Percentiles rank a stretch among this genome's conserved stretches.
phyloP scores from a whole-genome alignment of 1,140 invertebrate species.

The Berghia stephanieae region DNA sequence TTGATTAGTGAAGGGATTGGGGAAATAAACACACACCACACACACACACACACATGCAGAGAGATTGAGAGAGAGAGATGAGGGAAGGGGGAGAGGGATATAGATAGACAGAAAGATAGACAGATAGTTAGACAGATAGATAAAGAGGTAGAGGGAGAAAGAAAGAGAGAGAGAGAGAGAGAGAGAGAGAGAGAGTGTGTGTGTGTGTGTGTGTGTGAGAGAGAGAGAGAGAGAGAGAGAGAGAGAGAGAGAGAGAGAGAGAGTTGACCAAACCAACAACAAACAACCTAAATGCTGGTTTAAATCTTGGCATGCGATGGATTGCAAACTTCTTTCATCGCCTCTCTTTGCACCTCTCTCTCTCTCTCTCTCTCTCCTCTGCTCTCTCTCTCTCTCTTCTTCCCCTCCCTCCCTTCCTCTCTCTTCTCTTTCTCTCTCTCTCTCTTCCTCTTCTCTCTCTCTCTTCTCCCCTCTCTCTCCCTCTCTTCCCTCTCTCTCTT shows the following conservation, averaged over 20 bases:
- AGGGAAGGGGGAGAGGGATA: too few relatives aligned
- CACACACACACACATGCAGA: too few relatives aligned
- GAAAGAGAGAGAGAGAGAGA: not conserved
- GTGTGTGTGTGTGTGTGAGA: too few relatives aligned
- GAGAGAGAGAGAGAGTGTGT: constrained; percentile 19
- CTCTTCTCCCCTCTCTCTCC: not conserved
- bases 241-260: not conserved
- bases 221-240: constrained; percentile 18
- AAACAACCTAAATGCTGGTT: too few relatives aligned
- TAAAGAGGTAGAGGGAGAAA: not conserved
- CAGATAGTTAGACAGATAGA: too few relatives aligned
- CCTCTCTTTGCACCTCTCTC: not conserved
- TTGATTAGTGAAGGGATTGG: too few relatives aligned
- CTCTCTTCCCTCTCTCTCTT: not conserved
- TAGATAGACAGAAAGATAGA: too few relatives aligned
- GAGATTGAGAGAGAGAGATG: too few relatives aligned
- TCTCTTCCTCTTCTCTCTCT: too few relatives aligned
- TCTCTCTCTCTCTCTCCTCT: not conserved
- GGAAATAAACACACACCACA: too few relatives aligned
- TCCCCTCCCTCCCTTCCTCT: not conserved
- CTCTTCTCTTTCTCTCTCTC: too few relatives aligned
- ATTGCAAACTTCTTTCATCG: not conserved
- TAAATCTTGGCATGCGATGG: too few relatives aligned
- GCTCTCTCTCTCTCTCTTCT: not conserved
- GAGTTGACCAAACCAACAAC: not conserved